Base-by-base conservation (phyloP, 2,797 vertebrate genomes). In the Nasua narica region DNA sequence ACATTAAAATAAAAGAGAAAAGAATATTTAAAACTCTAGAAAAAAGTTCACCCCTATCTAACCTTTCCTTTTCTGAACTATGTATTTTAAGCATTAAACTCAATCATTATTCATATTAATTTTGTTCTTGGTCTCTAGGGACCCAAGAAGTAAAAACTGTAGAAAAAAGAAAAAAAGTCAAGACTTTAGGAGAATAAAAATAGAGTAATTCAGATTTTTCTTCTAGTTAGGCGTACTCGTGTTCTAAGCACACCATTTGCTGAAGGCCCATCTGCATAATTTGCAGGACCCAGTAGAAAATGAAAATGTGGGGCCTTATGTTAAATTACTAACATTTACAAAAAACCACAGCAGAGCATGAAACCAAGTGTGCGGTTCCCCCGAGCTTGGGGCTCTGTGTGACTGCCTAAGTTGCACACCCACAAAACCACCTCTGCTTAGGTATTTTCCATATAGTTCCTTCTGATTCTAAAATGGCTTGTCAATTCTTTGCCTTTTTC, bases 391-490 rank as follows among this genome's bases (percentile, higher is more conserved):
- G 3, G 15, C 8, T 50, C 25, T 43, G 4, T 85, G 85, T 60
- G 23, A 79, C 27, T 78, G 32, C 29, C 27, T 25, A 16, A 43
- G 12, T 46, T 40, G 21, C 9, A 21, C 46, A 10, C 3, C 50
- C 13, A 16, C 3, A 27, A n/a, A 70, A 7, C 12, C 0, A 7
- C 12, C 10, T 35, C 13, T 58, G 2, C 32, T 14, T 27, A 32
- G 13, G 9, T 2, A 16, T 58, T 79, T 27, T 56, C 10, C 18
- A 2, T 2, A 14, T 0, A 21, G 14, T 1, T 46, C 4, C 25
- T 37, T 13, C 12, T 81, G 40, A 40, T 40, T 40, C 40, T 4
- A 40, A 60, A n/a, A 79, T 5, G 81, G 46, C 5, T 82, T 76
- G 12, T 77, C 37, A 56, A 5, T 60, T 37, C 15, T 46, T 52